These are phyloP conservation scores for Callochromis pleurospilus DNA, from an alignment of 2,113 vertebrate genomes.

Conservation along the genomic window DNA sequence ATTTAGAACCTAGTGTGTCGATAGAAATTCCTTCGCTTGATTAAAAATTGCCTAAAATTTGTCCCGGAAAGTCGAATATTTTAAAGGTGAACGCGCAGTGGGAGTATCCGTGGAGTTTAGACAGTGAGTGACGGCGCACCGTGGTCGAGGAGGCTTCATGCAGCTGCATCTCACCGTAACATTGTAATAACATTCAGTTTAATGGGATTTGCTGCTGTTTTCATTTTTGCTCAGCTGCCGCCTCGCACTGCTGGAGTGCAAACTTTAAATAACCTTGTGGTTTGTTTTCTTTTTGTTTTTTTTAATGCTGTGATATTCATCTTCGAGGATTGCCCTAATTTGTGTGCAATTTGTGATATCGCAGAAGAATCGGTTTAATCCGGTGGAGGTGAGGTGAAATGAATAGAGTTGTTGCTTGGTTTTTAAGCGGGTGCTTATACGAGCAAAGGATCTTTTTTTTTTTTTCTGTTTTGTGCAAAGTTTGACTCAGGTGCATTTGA, in stretches of 20 bases:
- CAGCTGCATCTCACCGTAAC: slow-evolving; percentile 5
- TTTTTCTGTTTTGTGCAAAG: background rate
- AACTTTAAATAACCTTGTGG: background rate
- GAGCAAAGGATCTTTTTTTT: background rate
- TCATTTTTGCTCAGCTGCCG: background rate
- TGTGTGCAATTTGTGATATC: background rate
- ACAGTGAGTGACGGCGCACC: slow-evolving; percentile 13
- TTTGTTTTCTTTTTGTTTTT: background rate
- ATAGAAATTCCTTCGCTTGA: accelerated
- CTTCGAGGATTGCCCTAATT: background rate
- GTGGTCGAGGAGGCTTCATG: background rate
- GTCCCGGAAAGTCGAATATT: background rate
- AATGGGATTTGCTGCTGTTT: slow-evolving; percentile 13
- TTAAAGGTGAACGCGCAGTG: background rate
- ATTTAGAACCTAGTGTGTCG: background rate
- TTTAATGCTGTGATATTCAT: background rate
- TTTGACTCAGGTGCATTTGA: background rate
- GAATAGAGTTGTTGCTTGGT: background rate
- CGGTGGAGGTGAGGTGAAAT: background rate
- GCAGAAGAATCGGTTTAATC: background rate
- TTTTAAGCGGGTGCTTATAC: background rate
- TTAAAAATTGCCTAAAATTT: background rate
- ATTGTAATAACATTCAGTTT: background rate
- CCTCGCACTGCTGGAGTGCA: background rate
- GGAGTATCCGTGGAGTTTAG: slow-evolving; percentile 38